Conservation (phyloP, 1,140 invertebrate genomes). For the Scaptodrosophila lebanonensis region DNA sequence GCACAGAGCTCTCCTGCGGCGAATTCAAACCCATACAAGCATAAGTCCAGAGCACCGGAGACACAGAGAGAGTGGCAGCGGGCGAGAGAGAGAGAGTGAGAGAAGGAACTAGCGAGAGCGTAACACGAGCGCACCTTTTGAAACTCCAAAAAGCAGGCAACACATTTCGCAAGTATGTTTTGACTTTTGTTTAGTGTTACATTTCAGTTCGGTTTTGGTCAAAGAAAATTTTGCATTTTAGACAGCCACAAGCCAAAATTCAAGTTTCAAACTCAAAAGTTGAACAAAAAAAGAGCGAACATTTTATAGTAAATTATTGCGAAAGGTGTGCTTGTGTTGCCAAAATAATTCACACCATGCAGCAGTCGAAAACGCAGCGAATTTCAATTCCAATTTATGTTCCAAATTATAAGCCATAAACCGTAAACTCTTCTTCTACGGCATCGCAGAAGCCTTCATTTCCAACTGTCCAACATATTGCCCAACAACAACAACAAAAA, state of each 20-base stretch:
- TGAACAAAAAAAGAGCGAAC: conserved; percentile 11
- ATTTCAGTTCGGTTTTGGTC: conserved; percentile 34
- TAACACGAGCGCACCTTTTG: conserved; percentile 51
- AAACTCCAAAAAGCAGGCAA: conserved; percentile 30
- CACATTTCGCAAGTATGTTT: conserved; percentile 65
- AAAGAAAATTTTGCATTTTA: not conserved
- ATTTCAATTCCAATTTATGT: conserved; percentile 40
- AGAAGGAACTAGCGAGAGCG: conserved; percentile 11
- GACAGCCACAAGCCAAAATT: conserved; percentile 9
- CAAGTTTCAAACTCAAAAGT: conserved; percentile 3
- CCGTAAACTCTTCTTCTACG: conserved; percentile 66
- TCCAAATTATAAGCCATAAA: conserved; percentile 21
- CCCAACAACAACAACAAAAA: not conserved
- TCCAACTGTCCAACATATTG: conserved; percentile 44
- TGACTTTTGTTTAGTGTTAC: conserved; percentile 44
- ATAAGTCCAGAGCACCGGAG: conserved; percentile 4
- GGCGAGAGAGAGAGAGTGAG: conserved; percentile 1
- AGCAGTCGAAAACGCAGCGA: conserved; percentile 18
- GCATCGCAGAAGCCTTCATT: conserved; percentile 73
- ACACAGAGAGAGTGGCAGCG: conserved; percentile 15
- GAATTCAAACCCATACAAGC: conserved; percentile 43
- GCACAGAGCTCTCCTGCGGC: conserved; percentile 38
- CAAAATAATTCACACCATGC: not conserved
- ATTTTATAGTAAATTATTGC: too few species aligned
- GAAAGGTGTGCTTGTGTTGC: conserved; percentile 35